Conservation (phyloP, 2,797 vertebrate genomes). For the Syngnathus acus region DNA sequence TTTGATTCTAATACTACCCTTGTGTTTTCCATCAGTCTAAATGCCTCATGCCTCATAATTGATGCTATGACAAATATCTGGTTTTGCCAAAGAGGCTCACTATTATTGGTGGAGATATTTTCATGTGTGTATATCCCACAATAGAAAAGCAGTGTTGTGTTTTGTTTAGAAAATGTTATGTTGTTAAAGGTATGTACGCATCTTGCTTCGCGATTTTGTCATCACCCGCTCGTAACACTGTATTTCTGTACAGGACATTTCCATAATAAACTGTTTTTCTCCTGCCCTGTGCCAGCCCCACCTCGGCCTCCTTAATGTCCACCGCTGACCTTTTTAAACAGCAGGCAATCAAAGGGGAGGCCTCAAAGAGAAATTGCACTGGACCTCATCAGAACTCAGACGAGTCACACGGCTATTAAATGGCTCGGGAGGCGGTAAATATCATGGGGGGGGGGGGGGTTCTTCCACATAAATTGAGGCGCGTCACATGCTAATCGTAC, state of each 20-base stretch:
- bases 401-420: conserved; percentile 10
- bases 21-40: not conserved
- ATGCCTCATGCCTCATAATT: not conserved
- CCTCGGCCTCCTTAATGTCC: not conserved
- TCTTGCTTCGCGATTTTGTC: no score
- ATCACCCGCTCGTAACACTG: no score
- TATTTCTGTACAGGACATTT: not conserved
- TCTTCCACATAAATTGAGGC: conserved; percentile 44
- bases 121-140: no score
- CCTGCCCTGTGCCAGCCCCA: not conserved
- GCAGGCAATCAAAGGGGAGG: conserved; percentile 33
- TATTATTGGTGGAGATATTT: no score
- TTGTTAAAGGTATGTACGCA: no score
- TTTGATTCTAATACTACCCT: no score
- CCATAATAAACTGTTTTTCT: not conserved
- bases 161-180: no score
- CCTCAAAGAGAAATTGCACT: conserved; percentile 30
- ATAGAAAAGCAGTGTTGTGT: no score
- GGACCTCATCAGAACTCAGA: conserved; percentile 8
- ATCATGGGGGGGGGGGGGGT: conserved; percentile 23
- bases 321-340: conserved; percentile 2
- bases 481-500: conserved; percentile 60
- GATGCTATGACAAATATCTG: no score
- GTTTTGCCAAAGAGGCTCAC: no score
- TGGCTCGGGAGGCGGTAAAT: conserved; percentile 21